Conservation (phyloP, 2,888 invertebrate species). For the Buathra laborator region DNA sequence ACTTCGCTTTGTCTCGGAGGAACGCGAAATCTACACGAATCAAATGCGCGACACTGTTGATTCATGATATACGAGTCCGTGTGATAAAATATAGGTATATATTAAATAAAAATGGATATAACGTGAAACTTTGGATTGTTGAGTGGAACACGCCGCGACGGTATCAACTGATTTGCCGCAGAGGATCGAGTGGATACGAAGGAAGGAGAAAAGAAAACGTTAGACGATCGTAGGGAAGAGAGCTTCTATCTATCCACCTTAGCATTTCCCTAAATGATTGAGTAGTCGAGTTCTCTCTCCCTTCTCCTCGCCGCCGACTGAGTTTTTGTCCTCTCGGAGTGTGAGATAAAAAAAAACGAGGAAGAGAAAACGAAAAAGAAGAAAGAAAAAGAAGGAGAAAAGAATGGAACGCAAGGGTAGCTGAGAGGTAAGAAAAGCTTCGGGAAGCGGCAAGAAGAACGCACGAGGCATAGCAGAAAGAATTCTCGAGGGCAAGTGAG, state of each 20-base stretch:
- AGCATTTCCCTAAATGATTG: conserved; percentile 70
- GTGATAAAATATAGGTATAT: background rate
- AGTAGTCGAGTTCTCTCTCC: conserved; percentile 52
- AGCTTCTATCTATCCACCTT: conserved; percentile 44
- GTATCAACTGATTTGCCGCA: conserved; percentile 22
- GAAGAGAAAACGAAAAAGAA: conserved; percentile 60
- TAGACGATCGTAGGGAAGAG: conserved; percentile 7
- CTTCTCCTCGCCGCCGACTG: conserved; percentile 31
- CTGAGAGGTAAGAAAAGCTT: conserved; percentile 54
- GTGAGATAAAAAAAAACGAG: conserved; percentile 21
- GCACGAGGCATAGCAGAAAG: conserved; percentile 47
- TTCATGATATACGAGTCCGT: background rate
- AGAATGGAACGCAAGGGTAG: conserved; percentile 14
- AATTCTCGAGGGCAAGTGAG: conserved; percentile 34
- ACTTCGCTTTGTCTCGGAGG: too few relatives aligned
- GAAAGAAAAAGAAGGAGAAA: conserved; percentile 16
- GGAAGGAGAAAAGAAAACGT: conserved; percentile 8
- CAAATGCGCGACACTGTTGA: conserved; percentile 17
- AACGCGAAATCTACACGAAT: too few relatives aligned
- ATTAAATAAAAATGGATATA: background rate
- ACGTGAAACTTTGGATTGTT: background rate
- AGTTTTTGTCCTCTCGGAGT: conserved; percentile 41
- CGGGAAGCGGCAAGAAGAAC: conserved; percentile 42
- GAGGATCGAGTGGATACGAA: conserved; percentile 24
- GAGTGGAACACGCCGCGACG: background rate